Evolutionary conservation across 2,888 invertebrate genomes (phyloP).

Genomic region (Caenorhabditis wallacei): DNA sequence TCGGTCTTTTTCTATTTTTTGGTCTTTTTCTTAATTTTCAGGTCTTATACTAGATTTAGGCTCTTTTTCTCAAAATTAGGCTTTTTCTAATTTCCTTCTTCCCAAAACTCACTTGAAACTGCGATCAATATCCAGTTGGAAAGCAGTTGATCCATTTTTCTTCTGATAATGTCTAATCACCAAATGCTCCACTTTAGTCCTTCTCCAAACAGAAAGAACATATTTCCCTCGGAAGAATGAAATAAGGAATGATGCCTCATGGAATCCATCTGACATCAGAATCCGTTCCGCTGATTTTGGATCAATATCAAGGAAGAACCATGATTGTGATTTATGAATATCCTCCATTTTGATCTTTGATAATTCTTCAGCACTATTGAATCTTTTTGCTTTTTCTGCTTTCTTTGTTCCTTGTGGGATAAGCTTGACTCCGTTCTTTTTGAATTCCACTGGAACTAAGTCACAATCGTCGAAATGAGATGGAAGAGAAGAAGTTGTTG

Average conservation of each 20-base stretch:
- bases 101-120: slow-evolving; percentile 56
- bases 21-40: too few species aligned
- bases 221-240: slow-evolving; percentile 35
- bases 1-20: too few species aligned
- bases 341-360: slow-evolving; percentile 34
- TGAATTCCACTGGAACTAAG: slow-evolving; percentile 70
- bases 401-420: slow-evolving; percentile 54
- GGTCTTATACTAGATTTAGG: too few species aligned
- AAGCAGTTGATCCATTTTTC: slow-evolving; percentile 48
- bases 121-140: slow-evolving; percentile 57
- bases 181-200: slow-evolving; percentile 34
- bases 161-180: slow-evolving; percentile 46
- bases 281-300: slow-evolving; percentile 64
- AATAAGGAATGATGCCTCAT: slow-evolving; percentile 54
- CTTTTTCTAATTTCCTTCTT: not conserved
- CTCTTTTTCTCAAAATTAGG: too few species aligned
- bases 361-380: slow-evolving; percentile 56
- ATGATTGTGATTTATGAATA: slow-evolving; percentile 66
- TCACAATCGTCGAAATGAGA: slow-evolving; percentile 70
- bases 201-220: slow-evolving; percentile 42
- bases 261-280: slow-evolving; percentile 64
- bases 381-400: slow-evolving; percentile 38
- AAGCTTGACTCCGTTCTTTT: slow-evolving; percentile 37
- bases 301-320: slow-evolving; percentile 70
- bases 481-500: slow-evolving; percentile 64